Base-by-base conservation (phyloP, 2,113 vertebrate species). In the Piprites chloris region DNA sequence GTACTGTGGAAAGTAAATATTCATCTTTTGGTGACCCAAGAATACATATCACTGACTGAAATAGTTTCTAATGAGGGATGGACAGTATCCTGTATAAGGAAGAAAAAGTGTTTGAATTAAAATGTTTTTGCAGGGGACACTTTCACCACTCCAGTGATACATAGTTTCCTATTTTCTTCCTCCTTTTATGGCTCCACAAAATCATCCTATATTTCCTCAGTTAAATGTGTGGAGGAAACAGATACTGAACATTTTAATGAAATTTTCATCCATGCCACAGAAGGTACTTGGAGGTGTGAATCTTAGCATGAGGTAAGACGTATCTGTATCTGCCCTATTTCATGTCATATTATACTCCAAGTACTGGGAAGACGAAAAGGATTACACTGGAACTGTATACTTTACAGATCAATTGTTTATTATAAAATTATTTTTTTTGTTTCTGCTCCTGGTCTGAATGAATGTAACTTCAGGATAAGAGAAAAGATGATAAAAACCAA, bases 211-310 rank as follows among this genome's bases (percentile, higher is more conserved):
- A 98, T 98, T 28, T 98, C 97, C 87, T 98, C 97, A 19, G 97
- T 98, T 96, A 98, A 98, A 95, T 88, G 95, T 74, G 98, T 98
- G 98, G 98, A 98, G 65, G 98, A 98, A 93, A 98, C 98, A 79
- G 97, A 98, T 63, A 97, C 94, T 21, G 98, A 98, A 69, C 94
- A 96, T 67, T 98, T 98, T 80, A 98, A 97, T 77, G 98, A 98
- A 96, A 97, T 98, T 89, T 97, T 98, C 14, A 90, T 98, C 71
- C 97, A 97, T 90, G 97, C 96, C 39, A 95, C 97, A 63, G 98
- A 98, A 97, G 96, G 93, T 98, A 97, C 90, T 98, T 98, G 81
- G 97, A 98, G 93, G 96, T 98, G 59, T 46, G 47, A 59, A 55
- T 79, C 50, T 91, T 65, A 72, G 30, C 3, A 24, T n/a, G 33